These are phyloP conservation scores for Gadus macrocephalus DNA, from an alignment of 2,113 vertebrate species.

Conservation along the genomic window DNA sequence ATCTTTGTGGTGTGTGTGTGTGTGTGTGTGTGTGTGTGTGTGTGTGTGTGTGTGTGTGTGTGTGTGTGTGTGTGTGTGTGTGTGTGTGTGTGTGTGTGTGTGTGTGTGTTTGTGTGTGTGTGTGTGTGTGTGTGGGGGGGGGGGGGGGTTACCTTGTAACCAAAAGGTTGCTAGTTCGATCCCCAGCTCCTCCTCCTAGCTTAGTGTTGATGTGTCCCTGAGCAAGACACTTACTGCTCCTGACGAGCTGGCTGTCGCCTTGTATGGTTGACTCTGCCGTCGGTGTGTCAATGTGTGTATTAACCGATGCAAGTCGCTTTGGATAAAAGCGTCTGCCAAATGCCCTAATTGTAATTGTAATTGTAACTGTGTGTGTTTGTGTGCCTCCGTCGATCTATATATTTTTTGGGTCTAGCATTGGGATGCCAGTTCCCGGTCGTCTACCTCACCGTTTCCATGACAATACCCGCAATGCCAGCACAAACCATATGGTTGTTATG, in stretches of 20 bases:
- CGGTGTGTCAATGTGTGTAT: too few relatives aligned
- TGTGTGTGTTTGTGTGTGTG: slow-evolving; percentile 25
- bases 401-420: not conserved
- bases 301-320: too few relatives aligned
- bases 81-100: slow-evolving; percentile 24
- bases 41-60: not conserved
- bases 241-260: too few relatives aligned
- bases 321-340: too few relatives aligned
- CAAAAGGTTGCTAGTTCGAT: too few relatives aligned
- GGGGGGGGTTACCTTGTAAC: too few relatives aligned
- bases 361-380: slow-evolving; percentile 12
- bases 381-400: not conserved
- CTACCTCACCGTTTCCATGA: slow-evolving; percentile 60
- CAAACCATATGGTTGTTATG: slow-evolving; percentile 66
- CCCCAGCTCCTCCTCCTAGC: too few relatives aligned
- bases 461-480: slow-evolving; percentile 50
- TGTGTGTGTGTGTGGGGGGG: slow-evolving; percentile 9
- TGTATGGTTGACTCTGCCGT: too few relatives aligned
- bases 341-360: too few relatives aligned
- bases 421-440: slow-evolving; percentile 49
- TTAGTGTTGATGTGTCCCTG: too few relatives aligned
- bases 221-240: too few relatives aligned
- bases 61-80: slow-evolving; percentile 18
- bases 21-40: slow-evolving; percentile 1
- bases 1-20: slow-evolving; percentile 7